phyloP scores from a whole-genome alignment of 2,888 invertebrate species.

The Mylabris sibirica region DNA sequence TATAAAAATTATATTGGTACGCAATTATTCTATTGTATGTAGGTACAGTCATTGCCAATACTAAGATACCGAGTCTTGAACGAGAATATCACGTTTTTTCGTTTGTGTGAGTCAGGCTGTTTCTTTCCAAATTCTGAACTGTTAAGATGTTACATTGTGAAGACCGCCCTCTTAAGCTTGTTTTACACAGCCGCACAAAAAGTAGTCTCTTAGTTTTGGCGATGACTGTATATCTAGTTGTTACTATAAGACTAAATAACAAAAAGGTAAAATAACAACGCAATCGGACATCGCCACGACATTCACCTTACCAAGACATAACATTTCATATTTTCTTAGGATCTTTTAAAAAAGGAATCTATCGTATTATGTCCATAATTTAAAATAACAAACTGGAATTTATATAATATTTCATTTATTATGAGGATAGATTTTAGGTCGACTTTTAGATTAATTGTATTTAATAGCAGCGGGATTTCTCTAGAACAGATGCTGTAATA shows the following conservation, averaged over 20 bases:
- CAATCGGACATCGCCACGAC: conserved; percentile 11
- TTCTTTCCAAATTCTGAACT: too few species aligned
- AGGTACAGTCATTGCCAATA: too few species aligned
- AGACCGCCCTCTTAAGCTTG: too few species aligned
- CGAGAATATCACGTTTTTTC: too few species aligned
- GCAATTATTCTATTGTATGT: conserved; percentile 34
- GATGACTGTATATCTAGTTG: conserved; percentile 10
- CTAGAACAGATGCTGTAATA: conserved; percentile 5
- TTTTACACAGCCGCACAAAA: too few species aligned
- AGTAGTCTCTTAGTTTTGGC: too few species aligned
- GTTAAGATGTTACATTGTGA: too few species aligned
- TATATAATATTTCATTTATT: conserved; percentile 1
- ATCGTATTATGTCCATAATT: not conserved
- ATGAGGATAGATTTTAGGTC: not conserved
- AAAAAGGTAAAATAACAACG: not conserved
- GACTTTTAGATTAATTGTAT: conserved; percentile 1
- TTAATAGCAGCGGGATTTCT: conserved; percentile 6
- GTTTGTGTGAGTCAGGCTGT: too few species aligned
- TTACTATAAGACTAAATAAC: not conserved
- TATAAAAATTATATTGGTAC: conserved; percentile 24
- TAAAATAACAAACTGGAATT: not conserved
- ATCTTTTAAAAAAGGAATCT: not conserved
- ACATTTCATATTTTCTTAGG: not conserved
- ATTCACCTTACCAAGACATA: not conserved
- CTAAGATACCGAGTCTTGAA: too few species aligned